phyloP scores from a whole-genome alignment of 2,888 invertebrate genomes.

The Sipha maydis region DNA sequence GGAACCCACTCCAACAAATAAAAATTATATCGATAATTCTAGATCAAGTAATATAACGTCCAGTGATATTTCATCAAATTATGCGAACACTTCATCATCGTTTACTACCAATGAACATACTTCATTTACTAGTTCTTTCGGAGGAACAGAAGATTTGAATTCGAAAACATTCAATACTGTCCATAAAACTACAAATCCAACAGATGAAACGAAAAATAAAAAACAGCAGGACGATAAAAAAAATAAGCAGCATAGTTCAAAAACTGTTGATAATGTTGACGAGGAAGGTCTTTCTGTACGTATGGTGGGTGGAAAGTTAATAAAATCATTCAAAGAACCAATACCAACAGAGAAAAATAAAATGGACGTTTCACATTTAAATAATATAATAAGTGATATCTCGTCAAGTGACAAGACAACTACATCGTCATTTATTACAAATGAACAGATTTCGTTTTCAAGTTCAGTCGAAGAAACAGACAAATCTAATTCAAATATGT shows the following conservation, averaged over 20 bases:
- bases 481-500: neutral
- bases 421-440: neutral
- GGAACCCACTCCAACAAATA: conserved; percentile 6
- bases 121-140: neutral
- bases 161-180: neutral
- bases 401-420: conserved; percentile 3
- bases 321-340: conserved; percentile 53
- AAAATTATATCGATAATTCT: neutral
- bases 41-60: neutral
- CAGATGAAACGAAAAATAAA: neutral
- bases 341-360: neutral
- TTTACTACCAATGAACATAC: neutral
- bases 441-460: conserved; percentile 20
- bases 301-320: conserved; percentile 64
- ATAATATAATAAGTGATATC: neutral
- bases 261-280: neutral
- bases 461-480: neutral
- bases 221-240: neutral
- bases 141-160: neutral
- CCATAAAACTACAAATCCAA: neutral
- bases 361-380: neutral
- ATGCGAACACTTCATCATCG: neutral
- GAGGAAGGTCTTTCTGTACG: conserved; percentile 37
- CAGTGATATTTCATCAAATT: neutral
- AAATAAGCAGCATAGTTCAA: neutral